Evolutionary conservation across 2,888 invertebrate genomes (phyloP).

Genomic region (Tetragnatha montana): DNA sequence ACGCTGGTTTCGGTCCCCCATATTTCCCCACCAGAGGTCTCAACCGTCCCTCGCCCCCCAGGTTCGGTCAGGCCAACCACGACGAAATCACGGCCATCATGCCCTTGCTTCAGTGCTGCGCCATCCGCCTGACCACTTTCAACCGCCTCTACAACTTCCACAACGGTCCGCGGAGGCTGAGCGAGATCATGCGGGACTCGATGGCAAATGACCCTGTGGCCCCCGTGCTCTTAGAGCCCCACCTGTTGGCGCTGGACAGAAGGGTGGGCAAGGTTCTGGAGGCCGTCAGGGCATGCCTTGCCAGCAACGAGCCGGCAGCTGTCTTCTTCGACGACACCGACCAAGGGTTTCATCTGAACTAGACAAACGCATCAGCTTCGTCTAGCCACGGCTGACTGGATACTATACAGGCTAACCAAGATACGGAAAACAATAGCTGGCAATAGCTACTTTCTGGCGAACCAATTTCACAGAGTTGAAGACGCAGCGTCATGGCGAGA

Average conservation of each 20-base stretch:
- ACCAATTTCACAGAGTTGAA: too few relatives aligned
- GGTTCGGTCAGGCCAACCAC: conserved; percentile 91
- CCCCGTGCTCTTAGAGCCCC: conserved; percentile 94
- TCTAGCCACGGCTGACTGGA: background rate
- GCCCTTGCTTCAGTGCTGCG: conserved; percentile 95
- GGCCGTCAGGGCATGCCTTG: conserved; percentile 87
- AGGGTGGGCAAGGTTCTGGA: conserved; percentile 88
- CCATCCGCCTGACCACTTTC: conserved; percentile 91
- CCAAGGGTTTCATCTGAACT: background rate
- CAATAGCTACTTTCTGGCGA: too few relatives aligned
- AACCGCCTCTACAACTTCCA: conserved; percentile 81
- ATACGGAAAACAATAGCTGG: background rate
- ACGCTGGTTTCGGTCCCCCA: too few relatives aligned
- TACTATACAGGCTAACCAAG: background rate
- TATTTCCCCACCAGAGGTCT: too few relatives aligned
- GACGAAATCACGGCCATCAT: conserved; percentile 97
- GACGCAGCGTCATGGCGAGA: too few relatives aligned
- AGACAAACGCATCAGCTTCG: background rate
- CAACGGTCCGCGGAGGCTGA: conserved; percentile 79
- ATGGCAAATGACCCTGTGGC: conserved; percentile 88
- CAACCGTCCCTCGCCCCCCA: conserved; percentile 69
- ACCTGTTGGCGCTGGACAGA: conserved; percentile 91
- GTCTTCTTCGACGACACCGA: conserved; percentile 73
- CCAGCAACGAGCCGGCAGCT: conserved; percentile 62
- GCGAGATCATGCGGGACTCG: conserved; percentile 85